These are phyloP conservation scores for Crenuchus spilurus DNA, from an alignment of 2,797 vertebrate genomes.

Conservation along the genomic window DNA sequence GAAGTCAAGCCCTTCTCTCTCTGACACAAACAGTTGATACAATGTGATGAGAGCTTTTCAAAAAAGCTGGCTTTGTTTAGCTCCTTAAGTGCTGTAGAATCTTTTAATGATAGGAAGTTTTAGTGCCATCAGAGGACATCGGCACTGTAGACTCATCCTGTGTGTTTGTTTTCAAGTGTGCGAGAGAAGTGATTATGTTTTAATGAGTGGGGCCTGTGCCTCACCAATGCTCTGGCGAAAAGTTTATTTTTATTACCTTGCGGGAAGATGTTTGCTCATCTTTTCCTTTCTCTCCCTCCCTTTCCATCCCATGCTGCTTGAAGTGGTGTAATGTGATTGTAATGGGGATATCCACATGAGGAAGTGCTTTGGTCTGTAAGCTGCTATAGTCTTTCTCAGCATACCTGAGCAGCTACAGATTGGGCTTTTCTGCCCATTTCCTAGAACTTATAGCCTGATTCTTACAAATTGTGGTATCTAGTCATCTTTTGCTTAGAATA, in stretches of 20 bases:
- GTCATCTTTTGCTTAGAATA: background rate
- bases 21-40: slow-evolving; percentile 76
- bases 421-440: background rate
- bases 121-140: slow-evolving; percentile 72
- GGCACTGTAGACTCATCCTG: slow-evolving; percentile 77
- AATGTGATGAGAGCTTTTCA: slow-evolving; percentile 62
- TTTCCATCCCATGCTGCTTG: slow-evolving; percentile 36
- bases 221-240: slow-evolving; percentile 67
- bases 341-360: slow-evolving; percentile 15
- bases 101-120: slow-evolving; percentile 76
- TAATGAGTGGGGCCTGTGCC: slow-evolving; percentile 75
- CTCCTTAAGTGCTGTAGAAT: slow-evolving; percentile 60
- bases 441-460: background rate
- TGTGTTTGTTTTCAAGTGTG: slow-evolving; percentile 78
- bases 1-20: slow-evolving; percentile 23
- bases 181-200: slow-evolving; percentile 75
- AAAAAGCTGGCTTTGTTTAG: slow-evolving; percentile 72
- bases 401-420: background rate
- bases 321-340: slow-evolving; percentile 36
- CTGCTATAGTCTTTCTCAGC: background rate
- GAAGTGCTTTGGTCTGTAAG: slow-evolving; percentile 29
- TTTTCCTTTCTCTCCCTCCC: slow-evolving; percentile 45
- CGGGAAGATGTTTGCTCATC: slow-evolving; percentile 72
- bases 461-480: background rate
- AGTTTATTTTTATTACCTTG: slow-evolving; percentile 74